These are phyloP conservation scores for Leucozona laternaria DNA, from an alignment of 2,888 invertebrate genomes.

Conservation along the genomic window DNA sequence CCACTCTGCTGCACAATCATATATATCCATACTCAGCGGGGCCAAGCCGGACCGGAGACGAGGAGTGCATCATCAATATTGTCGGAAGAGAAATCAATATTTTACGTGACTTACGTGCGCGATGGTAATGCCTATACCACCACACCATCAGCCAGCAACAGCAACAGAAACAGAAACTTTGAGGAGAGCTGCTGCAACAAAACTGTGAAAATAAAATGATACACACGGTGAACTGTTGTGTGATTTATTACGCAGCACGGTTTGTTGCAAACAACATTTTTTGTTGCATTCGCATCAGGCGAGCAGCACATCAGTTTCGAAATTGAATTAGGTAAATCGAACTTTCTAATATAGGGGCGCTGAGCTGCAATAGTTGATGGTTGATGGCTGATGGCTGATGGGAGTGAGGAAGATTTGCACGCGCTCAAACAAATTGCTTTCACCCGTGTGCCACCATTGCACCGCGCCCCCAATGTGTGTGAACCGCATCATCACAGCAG, in stretches of 20 bases:
- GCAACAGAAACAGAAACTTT: constrained; percentile 11
- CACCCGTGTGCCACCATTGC: constrained; percentile 34
- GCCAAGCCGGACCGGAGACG: constrained; percentile 9
- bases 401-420: constrained; percentile 55
- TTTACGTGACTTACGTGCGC: constrained; percentile 76
- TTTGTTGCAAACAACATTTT: constrained; percentile 56
- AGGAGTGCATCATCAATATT: constrained; percentile 73
- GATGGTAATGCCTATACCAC: constrained; percentile 66
- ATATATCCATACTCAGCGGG: not conserved
- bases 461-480: constrained; percentile 42
- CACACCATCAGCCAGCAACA: not conserved
- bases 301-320: constrained; percentile 52
- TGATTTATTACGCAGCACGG: constrained; percentile 75
- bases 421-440: constrained; percentile 63
- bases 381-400: constrained; percentile 30
- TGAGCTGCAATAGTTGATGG: not conserved
- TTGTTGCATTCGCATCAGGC: constrained; percentile 32
- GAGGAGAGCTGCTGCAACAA: constrained; percentile 20
- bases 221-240: constrained; percentile 58
- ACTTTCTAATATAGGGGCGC: constrained; percentile 75
- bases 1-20: constrained; percentile 69
- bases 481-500: constrained; percentile 48
- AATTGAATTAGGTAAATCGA: constrained; percentile 75
- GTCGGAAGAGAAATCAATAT: constrained; percentile 76
- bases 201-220: constrained; percentile 38